phyloP scores from a whole-genome alignment of 30 jellyfish, hydroid and myxozoan genomes.

The Aurelia sp. region DNA sequence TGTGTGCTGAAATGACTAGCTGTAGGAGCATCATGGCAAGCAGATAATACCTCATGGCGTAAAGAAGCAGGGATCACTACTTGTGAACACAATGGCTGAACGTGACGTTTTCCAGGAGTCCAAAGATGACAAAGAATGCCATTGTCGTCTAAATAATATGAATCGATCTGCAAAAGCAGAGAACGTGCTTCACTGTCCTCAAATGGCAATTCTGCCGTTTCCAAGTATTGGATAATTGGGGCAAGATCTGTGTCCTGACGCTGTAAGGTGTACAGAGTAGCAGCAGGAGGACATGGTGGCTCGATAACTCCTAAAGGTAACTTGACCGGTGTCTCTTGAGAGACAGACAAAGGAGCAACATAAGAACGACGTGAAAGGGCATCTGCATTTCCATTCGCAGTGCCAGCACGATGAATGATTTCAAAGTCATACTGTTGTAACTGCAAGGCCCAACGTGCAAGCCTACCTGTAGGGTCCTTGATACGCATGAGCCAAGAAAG shows the following conservation, averaged over 20 bases:
- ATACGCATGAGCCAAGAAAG: slow-evolving; percentile 44
- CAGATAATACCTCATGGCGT: slow-evolving; percentile 24
- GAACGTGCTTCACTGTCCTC: not conserved
- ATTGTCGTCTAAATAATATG: too few species aligned
- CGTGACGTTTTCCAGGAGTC: slow-evolving; percentile 39
- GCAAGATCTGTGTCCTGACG: not conserved
- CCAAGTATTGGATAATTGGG: not conserved
- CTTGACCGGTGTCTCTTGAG: not conserved
- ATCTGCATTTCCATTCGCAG: slow-evolving; percentile 5
- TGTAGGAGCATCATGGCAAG: slow-evolving; percentile 59
- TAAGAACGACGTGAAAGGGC: slow-evolving; percentile 15
- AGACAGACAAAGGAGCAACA: not conserved
- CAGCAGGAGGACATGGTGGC: not conserved
- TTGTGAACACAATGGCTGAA: slow-evolving; percentile 15
- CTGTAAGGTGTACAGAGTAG: not conserved
- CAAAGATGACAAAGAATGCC: slow-evolving; percentile 25
- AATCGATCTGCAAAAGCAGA: too few species aligned
- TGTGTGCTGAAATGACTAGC: slow-evolving; percentile 38
- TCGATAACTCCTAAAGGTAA: not conserved
- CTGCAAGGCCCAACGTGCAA: slow-evolving; percentile 63
- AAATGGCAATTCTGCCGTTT: not conserved
- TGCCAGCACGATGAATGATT: slow-evolving; percentile 64
- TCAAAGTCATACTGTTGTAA: slow-evolving; percentile 54
- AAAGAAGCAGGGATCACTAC: slow-evolving; percentile 44
- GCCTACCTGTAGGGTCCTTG: slow-evolving; percentile 51